Percentiles rank a stretch among this genome's conserved stretches.
Evolutionary conservation across 2,113 vertebrate species (phyloP).

Genomic region (Tringa solitaria): DNA sequence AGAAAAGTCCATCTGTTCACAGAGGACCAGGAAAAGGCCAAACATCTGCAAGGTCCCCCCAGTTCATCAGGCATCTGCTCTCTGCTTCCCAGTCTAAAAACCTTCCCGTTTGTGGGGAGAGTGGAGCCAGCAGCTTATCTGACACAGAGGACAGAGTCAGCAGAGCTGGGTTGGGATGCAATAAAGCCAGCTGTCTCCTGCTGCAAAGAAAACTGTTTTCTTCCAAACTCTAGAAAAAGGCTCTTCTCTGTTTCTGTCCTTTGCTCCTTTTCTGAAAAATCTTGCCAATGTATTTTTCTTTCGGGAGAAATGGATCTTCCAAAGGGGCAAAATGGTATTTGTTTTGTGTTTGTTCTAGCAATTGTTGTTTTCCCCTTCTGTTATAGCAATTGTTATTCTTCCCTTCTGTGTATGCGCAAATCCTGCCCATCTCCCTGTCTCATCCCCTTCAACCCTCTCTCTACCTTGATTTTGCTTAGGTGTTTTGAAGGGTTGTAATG

Average conservation of each 20-base stretch:
- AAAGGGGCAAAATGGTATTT: not conserved
- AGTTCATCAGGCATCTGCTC: constrained; percentile 53
- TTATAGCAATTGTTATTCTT: not conserved
- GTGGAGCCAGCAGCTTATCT: constrained; percentile 26
- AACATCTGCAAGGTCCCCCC: constrained; percentile 50
- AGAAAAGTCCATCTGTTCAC: constrained; percentile 5
- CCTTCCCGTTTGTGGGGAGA: not conserved
- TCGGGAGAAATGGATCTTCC: not conserved
- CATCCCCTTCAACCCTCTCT: not conserved
- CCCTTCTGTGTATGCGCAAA: not conserved
- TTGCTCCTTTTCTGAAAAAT: not conserved
- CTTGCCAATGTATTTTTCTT: not conserved
- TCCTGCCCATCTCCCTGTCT: not conserved
- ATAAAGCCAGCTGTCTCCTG: not conserved
- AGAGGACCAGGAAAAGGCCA: constrained; percentile 45
- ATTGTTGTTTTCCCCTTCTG: not conserved
- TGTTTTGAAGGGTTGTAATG: not conserved
- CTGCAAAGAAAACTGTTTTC: not conserved
- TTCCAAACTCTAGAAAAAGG: not conserved
- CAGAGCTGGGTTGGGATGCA: not conserved
- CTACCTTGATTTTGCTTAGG: not conserved
- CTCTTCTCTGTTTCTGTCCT: not conserved
- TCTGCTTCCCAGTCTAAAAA: constrained; percentile 3
- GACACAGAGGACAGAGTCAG: not conserved
- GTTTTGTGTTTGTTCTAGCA: not conserved